A percentile compares a stretch with the other conserved stretches of the same genome.
Evolutionary conservation across 2,797 vertebrate species (phyloP).

Genomic region (Chaetophractus vellerosus): DNA sequence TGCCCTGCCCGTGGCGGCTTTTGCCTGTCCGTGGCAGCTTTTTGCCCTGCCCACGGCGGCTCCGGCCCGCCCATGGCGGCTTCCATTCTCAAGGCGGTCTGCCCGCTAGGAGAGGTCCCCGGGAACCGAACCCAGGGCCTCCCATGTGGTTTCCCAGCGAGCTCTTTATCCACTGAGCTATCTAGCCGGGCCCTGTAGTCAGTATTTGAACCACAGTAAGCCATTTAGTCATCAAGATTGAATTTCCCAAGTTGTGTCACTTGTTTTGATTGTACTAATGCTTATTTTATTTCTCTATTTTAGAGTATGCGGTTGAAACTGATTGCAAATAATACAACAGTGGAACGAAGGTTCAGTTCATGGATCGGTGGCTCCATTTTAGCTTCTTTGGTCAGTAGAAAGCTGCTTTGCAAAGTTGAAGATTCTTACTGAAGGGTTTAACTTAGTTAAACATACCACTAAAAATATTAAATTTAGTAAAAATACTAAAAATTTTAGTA

Average conservation of each 20-base stretch:
- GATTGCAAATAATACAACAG: slow-evolving; percentile 99
- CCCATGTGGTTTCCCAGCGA: too few species aligned
- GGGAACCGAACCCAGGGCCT: too few species aligned
- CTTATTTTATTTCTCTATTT: not conserved
- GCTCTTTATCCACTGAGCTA: too few species aligned
- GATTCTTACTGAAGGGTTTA: slow-evolving; percentile 6
- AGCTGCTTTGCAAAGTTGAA: slow-evolving; percentile 37
- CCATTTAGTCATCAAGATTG: too few species aligned
- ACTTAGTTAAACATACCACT: slow-evolving; percentile 23
- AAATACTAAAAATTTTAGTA: slow-evolving; percentile 15
- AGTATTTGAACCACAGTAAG: not conserved
- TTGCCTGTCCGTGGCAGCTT: too few species aligned
- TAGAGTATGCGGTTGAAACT: slow-evolving; percentile 99
- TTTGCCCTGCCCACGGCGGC: too few species aligned
- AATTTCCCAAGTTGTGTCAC: not conserved
- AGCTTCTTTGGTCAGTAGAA: slow-evolving; percentile 95
- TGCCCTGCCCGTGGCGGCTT: too few species aligned
- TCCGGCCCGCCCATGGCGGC: too few species aligned
- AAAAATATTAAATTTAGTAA: slow-evolving; percentile 46
- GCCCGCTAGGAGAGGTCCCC: too few species aligned
- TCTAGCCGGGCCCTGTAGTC: too few species aligned
- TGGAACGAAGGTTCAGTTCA: slow-evolving; percentile 97
- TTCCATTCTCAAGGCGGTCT: too few species aligned
- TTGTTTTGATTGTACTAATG: slow-evolving; percentile 33
- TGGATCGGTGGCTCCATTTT: slow-evolving; percentile 99